Conservation (phyloP, 2,888 invertebrate genomes). For the Lampropteryx suffumata region DNA sequence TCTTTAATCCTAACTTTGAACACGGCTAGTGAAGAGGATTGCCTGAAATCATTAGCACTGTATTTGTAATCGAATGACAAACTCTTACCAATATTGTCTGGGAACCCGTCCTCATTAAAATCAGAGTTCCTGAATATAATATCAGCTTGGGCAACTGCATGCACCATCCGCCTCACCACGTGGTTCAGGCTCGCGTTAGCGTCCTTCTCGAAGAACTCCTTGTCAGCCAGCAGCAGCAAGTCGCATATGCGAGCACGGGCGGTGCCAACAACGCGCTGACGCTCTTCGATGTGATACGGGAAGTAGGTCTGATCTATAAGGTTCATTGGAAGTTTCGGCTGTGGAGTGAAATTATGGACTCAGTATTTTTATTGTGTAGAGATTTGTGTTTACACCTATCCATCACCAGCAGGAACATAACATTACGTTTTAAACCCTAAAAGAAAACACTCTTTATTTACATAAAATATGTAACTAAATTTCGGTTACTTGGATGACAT, state of each 20-base stretch:
- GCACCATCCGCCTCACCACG: slow-evolving; percentile 71
- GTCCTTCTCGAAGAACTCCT: slow-evolving; percentile 70
- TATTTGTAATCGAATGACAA: too few relatives aligned
- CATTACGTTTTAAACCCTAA: too few relatives aligned
- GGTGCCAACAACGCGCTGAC: slow-evolving; percentile 45
- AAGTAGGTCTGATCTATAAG: slow-evolving; percentile 41
- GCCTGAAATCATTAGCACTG: too few relatives aligned
- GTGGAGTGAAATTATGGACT: neutral
- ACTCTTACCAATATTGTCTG: slow-evolving; percentile 76
- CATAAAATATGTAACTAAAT: too few relatives aligned
- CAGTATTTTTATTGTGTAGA: neutral
- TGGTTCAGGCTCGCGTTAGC: slow-evolving; percentile 70
- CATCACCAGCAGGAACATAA: too few relatives aligned
- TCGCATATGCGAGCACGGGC: slow-evolving; percentile 71
- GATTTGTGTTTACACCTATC: too few relatives aligned
- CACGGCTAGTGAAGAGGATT: too few relatives aligned
- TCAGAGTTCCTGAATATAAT: slow-evolving; percentile 80
- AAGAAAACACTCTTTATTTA: too few relatives aligned
- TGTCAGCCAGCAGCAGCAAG: slow-evolving; percentile 73
- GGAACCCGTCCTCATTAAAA: slow-evolving; percentile 77
- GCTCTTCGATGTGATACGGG: slow-evolving; percentile 56
- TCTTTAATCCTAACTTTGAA: too few relatives aligned
- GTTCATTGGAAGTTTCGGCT: neutral
- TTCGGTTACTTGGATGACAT: too few relatives aligned
- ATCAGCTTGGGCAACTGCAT: slow-evolving; percentile 78